phyloP scores from a whole-genome alignment of 2,888 invertebrate species.

The Scaptomyza reducta region DNA sequence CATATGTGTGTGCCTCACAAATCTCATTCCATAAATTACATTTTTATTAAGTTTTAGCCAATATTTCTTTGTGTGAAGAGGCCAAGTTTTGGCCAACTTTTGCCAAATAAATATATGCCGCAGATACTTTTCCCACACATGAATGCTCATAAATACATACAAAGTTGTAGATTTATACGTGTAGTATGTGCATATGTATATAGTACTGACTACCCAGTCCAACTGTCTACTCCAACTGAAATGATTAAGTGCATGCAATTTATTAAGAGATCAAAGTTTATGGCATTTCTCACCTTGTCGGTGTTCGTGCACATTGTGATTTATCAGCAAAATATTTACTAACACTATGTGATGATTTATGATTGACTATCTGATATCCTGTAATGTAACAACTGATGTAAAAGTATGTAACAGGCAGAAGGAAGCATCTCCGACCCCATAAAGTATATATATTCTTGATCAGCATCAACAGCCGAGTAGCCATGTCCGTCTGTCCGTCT shows the following conservation, averaged over 20 bases:
- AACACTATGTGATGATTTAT: background rate
- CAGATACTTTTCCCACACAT: conserved; percentile 27
- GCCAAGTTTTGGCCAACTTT: conserved; percentile 24
- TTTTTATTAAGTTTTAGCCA: conserved; percentile 48
- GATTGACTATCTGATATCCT: background rate
- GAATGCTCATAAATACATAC: conserved; percentile 21
- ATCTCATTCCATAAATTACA: conserved; percentile 43
- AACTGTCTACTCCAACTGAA: conserved; percentile 35
- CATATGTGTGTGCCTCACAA: background rate
- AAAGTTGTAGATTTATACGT: background rate
- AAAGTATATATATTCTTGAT: no score
- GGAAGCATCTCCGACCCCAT: no score
- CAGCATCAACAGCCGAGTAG: no score
- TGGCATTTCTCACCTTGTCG: conserved; percentile 27
- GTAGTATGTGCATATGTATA: conserved; percentile 9
- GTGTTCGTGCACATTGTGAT: conserved; percentile 29
- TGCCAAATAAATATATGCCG: conserved; percentile 49
- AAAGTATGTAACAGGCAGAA: no score
- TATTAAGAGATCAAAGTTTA: conserved; percentile 74
- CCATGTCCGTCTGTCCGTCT: no score
- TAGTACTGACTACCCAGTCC: background rate
- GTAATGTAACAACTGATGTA: no score
- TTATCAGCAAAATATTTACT: conserved; percentile 27
- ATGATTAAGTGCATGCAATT: conserved; percentile 68
- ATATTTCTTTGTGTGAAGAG: conserved; percentile 38